A percentile compares a stretch with the other conserved stretches of the same genome.
These are phyloP conservation scores for Phalacrocorax carbo DNA, from an alignment of 2,113 vertebrate species.

Conservation along the genomic window DNA sequence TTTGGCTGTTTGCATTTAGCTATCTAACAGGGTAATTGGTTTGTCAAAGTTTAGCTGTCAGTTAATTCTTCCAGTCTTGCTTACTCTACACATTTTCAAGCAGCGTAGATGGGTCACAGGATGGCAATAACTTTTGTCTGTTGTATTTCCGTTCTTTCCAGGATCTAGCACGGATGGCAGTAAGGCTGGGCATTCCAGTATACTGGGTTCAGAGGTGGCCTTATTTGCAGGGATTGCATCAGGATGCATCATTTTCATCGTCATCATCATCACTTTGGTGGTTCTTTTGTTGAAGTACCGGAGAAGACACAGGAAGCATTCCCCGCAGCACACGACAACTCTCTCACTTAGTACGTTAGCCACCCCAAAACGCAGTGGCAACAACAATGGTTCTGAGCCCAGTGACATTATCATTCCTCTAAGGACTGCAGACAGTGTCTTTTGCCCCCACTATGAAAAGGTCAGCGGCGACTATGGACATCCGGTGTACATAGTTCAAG, in stretches of 20 bases:
- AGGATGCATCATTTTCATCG: constrained; percentile 95
- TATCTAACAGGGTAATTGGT: constrained; percentile 56
- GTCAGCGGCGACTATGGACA: constrained; percentile 99
- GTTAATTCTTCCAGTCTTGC: constrained; percentile 45
- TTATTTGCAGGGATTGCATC: constrained; percentile 96
- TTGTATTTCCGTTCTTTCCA: constrained; percentile 46
- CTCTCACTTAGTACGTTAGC: constrained; percentile 96
- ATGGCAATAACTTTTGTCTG: constrained; percentile 28
- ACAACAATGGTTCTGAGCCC: constrained; percentile 97
- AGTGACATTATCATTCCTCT: constrained; percentile 99
- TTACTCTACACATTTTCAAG: constrained; percentile 32
- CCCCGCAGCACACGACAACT: constrained; percentile 90
- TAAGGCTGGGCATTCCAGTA: constrained; percentile 84
- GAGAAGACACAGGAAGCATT: constrained; percentile 95
- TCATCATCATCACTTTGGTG: constrained; percentile 98
- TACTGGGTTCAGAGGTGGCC: constrained; percentile 94
- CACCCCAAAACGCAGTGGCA: constrained; percentile 92
- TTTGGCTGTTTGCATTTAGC: constrained; percentile 61
- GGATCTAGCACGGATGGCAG: constrained; percentile 80
- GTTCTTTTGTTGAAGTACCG: constrained; percentile 95
- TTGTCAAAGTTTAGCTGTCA: constrained; percentile 61
- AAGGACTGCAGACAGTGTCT: constrained; percentile 98
- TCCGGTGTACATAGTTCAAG: constrained; percentile 98
- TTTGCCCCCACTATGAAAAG: constrained; percentile 99
- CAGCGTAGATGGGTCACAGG: background rate